These are phyloP conservation scores for Lucifuga dentata DNA, from an alignment of 2,113 vertebrate species.

Conservation along the genomic window DNA sequence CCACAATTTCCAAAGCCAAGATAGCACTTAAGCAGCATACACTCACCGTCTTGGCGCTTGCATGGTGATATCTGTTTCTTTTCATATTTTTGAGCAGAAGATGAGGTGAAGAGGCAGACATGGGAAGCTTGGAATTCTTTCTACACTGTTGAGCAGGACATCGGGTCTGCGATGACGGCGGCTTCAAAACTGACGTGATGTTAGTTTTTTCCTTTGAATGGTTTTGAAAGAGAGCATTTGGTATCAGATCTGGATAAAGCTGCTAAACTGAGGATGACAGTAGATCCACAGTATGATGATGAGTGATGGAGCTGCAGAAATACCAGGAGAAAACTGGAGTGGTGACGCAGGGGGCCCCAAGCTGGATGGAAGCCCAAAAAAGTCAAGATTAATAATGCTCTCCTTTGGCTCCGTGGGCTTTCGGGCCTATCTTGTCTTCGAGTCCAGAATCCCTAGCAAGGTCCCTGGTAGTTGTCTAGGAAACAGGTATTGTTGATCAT, in stretches of 20 bases:
- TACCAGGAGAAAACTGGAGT: conserved; percentile 6
- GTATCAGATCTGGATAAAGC: not conserved
- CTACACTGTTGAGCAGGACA: not conserved
- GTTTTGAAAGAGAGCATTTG: conserved; percentile 6
- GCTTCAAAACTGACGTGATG: not conserved
- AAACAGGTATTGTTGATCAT: conserved; percentile 9
- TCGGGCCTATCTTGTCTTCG: conserved; percentile 6
- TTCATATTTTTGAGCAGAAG: conserved; percentile 64
- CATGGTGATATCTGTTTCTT: conserved; percentile 76
- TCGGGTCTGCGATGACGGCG: conserved; percentile 18
- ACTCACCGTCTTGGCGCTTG: conserved; percentile 73
- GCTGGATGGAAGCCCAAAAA: conserved; percentile 27
- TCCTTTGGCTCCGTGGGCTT: conserved; percentile 12
- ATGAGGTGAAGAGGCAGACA: conserved; percentile 38
- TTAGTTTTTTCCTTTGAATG: too few species aligned
- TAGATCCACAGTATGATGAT: not conserved
- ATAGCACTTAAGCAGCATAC: conserved; percentile 75
- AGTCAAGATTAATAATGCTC: conserved; percentile 23
- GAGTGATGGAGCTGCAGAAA: conserved; percentile 18
- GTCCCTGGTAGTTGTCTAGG: conserved; percentile 8
- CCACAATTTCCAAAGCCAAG: conserved; percentile 77
- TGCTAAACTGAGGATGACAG: not conserved
- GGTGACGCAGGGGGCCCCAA: not conserved
- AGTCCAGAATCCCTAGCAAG: conserved; percentile 19
- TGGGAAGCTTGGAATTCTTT: conserved; percentile 23